phyloP scores from a whole-genome alignment of 2,113 vertebrate genomes.

The Phrynosoma blainvillii region DNA sequence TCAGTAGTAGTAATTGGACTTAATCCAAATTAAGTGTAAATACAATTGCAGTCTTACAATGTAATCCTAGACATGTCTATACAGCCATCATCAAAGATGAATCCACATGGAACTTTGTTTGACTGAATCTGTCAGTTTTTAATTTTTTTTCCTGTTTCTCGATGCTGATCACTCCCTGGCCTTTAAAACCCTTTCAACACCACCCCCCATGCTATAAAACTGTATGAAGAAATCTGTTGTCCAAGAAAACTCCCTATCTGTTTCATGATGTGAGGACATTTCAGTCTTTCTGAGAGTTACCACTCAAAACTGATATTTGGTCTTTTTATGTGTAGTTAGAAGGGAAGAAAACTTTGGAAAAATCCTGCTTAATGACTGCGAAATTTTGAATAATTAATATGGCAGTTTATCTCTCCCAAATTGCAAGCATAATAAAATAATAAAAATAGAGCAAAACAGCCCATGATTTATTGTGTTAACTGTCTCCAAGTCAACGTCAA shows the following conservation, averaged over 20 bases:
- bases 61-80: too few species aligned
- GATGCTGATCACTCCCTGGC: background rate
- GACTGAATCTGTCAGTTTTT: background rate
- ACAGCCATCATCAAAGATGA: background rate
- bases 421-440: background rate
- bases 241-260: background rate
- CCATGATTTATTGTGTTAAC: too few species aligned
- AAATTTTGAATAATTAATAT: rapidly evolving
- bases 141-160: background rate
- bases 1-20: background rate
- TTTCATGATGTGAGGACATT: background rate
- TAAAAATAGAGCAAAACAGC: too few species aligned
- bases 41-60: too few species aligned
- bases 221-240: background rate
- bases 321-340: background rate
- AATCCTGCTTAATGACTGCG: background rate
- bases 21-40: background rate
- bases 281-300: background rate
- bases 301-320: background rate
- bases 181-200: background rate
- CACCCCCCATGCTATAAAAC: background rate
- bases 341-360: background rate
- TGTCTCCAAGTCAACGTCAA: too few species aligned
- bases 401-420: rapidly evolving
- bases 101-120: slow-evolving; percentile 11